Evolutionary conservation across 2,797 vertebrate genomes (phyloP).

Genomic region (Peromyscus nudipes): DNA sequence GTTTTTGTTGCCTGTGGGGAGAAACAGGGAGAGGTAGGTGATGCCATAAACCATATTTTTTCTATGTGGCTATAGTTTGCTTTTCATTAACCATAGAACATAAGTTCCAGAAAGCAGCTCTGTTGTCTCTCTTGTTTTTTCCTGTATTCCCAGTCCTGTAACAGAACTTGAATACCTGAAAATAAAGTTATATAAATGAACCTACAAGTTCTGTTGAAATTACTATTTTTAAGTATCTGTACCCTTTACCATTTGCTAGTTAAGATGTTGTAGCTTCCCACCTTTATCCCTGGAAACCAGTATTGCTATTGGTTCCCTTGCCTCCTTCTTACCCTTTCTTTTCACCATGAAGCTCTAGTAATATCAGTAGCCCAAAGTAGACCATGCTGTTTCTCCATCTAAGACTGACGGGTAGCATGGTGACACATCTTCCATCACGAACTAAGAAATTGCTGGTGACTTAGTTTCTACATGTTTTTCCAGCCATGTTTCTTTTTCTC

Average conservation of each 20-base stretch:
- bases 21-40: not conserved
- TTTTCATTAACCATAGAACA: not conserved
- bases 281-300: not conserved
- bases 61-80: not conserved
- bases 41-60: not conserved
- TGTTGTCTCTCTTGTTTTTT: not conserved
- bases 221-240: not conserved
- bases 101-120: not conserved
- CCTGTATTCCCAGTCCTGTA: not conserved
- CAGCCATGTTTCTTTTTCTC: not conserved
- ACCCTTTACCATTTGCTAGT: not conserved
- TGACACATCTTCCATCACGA: not conserved
- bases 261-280: not conserved
- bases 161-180: not conserved
- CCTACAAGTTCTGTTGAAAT: not conserved
- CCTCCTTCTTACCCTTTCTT: not conserved
- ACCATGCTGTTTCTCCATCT: not conserved
- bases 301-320: not conserved
- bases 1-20: not conserved
- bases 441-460: not conserved
- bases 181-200: not conserved
- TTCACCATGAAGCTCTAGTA: not conserved
- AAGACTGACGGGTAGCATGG: not conserved
- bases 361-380: conserved; percentile 15
- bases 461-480: not conserved